phyloP scores from a whole-genome alignment of 1,140 invertebrate genomes.

The Dysdera silvatica region DNA sequence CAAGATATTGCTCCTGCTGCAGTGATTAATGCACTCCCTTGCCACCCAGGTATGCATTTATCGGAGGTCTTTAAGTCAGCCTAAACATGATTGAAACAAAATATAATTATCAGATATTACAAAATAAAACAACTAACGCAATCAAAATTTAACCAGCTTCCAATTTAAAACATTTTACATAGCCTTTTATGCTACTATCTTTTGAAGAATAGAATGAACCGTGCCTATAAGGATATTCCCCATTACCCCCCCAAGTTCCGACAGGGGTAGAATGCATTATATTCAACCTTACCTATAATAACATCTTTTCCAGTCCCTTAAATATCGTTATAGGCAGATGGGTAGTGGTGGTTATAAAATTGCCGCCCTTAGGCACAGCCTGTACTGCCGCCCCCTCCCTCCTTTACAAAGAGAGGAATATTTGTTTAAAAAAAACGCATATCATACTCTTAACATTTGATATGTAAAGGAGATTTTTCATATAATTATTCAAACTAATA shows the following conservation, averaged over 20 bases:
- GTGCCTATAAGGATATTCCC: background rate
- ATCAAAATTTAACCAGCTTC: background rate
- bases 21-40: conserved; percentile 64
- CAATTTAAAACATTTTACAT: background rate
- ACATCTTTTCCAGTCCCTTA: too few species aligned
- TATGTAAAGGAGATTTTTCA: too few species aligned
- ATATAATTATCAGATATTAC: background rate
- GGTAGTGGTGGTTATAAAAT: too few species aligned
- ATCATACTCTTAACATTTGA: too few species aligned
- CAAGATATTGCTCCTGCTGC: conserved; percentile 59
- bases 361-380: too few species aligned
- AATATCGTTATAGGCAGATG: too few species aligned
- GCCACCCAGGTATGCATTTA: conserved; percentile 71
- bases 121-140: background rate
- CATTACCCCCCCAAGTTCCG: background rate
- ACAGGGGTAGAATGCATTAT: background rate
- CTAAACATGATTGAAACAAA: conserved; percentile 38
- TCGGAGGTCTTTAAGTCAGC: conserved; percentile 68
- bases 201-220: background rate
- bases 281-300: too few species aligned
- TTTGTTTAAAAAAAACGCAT: too few species aligned
- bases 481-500: too few species aligned
- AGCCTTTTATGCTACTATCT: background rate
- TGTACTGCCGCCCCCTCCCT: too few species aligned
- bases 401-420: too few species aligned